Evolutionary conservation across 2,113 vertebrate species (phyloP), one percentile per base, ranked within the genome.

Genomic region (Tylochromis polylepis): DNA sequence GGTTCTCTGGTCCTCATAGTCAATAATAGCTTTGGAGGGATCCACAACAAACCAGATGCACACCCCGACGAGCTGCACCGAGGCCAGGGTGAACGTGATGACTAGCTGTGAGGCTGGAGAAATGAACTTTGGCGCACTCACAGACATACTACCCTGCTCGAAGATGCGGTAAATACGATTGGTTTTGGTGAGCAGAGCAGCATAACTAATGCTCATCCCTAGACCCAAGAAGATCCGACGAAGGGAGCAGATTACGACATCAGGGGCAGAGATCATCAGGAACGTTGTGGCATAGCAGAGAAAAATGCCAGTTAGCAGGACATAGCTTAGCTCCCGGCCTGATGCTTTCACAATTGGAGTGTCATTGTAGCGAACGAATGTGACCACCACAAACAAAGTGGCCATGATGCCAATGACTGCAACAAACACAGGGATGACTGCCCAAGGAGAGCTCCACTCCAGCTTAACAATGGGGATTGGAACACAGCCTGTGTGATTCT

Each of bases 131-230:
- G 96, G 96, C 0, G 96, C 95, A 3, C 96, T 96, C 57, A 96
- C 90, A 5, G 95, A 95, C 95, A 96, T 96, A 81, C 87, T 90
- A 20, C 96, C 95, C 85, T 96, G 96, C 88, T 96, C 96, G 16
- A 96, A 96, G 93, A 96, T 96, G 65, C 96, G 95, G 81, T 96
- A 96, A 67, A 96, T 96, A 18, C 96, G 95, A 84, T 96, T 96
- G 83, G 96, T 96, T 88, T 96, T 96, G 87, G 96, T 96, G 24
- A 96, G 95, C 88, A 96, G 85, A 55, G 96, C 96, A 4, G 96
- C 96, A n/a, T 96, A 96, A 87, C 96, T 96, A 79, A 96, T 96
- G 87, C 96, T 96, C 96, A 96, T 96, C n/a, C 96, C 96, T 16
- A 96, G 91, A 41, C 96, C 96, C 86, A 96, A 84, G 91, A 96